These are phyloP conservation scores for Herpetotheres cachinnans DNA, from an alignment of 2,113 vertebrate genomes.

Conservation along the genomic window DNA sequence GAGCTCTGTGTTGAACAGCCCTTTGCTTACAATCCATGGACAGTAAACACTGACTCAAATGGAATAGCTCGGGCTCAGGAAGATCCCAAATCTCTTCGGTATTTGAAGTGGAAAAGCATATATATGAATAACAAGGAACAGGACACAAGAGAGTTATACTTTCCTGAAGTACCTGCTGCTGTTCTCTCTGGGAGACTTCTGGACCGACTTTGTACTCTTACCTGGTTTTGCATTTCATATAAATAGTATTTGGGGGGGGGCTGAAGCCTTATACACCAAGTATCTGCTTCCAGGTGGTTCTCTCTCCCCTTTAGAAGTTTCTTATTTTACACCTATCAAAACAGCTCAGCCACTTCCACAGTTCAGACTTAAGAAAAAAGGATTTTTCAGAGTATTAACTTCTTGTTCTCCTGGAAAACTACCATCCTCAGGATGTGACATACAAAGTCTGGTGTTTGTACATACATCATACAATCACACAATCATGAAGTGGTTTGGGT, in stretches of 20 bases:
- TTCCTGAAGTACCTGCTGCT: neutral
- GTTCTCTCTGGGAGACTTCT: neutral
- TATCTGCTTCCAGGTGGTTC: neutral
- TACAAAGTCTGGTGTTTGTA: accelerated
- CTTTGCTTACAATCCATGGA: neutral
- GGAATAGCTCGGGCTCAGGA: neutral
- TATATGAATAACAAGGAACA: neutral
- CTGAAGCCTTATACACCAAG: neutral
- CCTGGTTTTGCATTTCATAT: neutral
- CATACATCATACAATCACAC: no score
- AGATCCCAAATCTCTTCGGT: neutral
- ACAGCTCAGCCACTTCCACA: neutral
- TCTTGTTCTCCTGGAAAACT: neutral
- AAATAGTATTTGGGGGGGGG: accelerated
- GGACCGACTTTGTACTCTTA: neutral
- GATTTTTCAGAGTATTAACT: neutral
- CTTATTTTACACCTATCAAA: neutral
- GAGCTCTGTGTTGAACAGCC: neutral
- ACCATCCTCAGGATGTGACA: neutral
- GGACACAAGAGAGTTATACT: neutral
- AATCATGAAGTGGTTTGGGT: no score
- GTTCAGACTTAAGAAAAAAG: neutral
- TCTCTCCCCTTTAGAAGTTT: neutral
- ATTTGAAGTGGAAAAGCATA: neutral
- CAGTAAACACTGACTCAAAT: neutral